Conservation (phyloP, 2,113 vertebrate genomes). For the Campylorhamphus procurvoides region DNA sequence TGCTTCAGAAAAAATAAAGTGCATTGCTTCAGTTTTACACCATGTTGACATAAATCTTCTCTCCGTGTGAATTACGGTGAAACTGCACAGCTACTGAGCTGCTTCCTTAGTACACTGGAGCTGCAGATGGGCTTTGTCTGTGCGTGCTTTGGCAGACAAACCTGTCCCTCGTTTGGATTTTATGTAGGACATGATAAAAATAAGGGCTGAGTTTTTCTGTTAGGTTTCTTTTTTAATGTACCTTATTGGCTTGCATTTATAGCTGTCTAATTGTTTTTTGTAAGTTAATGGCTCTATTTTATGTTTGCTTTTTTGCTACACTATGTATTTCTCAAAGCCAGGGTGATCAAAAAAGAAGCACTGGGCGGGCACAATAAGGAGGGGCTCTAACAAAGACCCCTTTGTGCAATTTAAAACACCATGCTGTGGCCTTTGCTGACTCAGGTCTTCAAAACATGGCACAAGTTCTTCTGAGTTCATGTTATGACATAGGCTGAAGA, state of each 20-base stretch:
- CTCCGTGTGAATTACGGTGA: neutral
- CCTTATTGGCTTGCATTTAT: neutral
- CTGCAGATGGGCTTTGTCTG: slow-evolving; percentile 30
- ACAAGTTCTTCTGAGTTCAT: neutral
- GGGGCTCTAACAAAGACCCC: neutral
- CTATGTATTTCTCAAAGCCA: neutral
- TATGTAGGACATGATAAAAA: neutral
- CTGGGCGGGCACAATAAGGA: neutral
- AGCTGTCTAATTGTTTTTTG: neutral
- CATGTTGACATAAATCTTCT: slow-evolving; percentile 29
- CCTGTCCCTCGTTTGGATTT: neutral
- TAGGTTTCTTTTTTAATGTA: neutral
- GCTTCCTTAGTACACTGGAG: neutral
- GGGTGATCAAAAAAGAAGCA: neutral
- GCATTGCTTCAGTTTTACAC: slow-evolving; percentile 35
- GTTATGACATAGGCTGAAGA: neutral
- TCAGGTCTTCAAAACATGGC: neutral
- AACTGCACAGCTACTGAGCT: slow-evolving; percentile 31
- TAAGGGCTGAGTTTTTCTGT: neutral
- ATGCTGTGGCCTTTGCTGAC: neutral
- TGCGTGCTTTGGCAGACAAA: slow-evolving; percentile 11
- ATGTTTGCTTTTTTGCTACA: neutral
- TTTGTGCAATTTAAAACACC: neutral
- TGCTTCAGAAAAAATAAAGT: slow-evolving; percentile 54
- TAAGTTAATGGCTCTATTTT: neutral